phyloP scores from a whole-genome alignment of 1,140 invertebrate genomes.

The Panulirus ornatus region DNA sequence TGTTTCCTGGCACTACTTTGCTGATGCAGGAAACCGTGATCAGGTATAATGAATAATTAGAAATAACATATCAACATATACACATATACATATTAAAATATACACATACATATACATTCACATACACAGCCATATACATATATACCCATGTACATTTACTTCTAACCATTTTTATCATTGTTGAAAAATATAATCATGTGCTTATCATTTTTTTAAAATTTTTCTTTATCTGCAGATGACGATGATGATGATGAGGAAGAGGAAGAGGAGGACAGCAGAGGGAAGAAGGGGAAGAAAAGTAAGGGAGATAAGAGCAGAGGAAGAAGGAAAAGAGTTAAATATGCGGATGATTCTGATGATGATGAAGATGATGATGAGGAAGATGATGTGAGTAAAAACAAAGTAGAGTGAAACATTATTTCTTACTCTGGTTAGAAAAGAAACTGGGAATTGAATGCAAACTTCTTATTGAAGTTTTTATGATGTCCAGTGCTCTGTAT shows the following conservation, averaged over 20 bases:
- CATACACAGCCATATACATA: no score
- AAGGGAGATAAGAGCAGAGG: conserved; percentile 44
- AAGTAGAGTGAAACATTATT: conserved; percentile 22
- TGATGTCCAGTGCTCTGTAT: no score
- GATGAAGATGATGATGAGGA: conserved; percentile 65
- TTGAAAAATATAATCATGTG: not conserved
- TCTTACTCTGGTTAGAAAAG: not conserved
- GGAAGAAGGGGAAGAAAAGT: conserved; percentile 50
- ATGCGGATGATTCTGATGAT: conserved; percentile 61
- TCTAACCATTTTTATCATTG: not conserved
- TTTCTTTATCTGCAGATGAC: conserved; percentile 6
- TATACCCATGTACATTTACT: not conserved
- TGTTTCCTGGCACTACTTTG: no score
- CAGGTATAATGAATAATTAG: not conserved
- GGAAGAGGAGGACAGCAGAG: conserved; percentile 40
- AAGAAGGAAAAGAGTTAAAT: conserved; percentile 48
- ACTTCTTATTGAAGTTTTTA: not conserved
- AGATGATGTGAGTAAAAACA: conserved; percentile 42
- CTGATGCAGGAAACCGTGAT: no score
- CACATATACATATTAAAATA: no score
- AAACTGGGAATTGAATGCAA: not conserved
- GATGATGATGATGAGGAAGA: conserved; percentile 63
- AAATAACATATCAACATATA: not conserved
- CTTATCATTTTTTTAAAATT: not conserved
- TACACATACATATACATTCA: no score